Percentiles rank a stretch among this genome's conserved stretches.
Evolutionary conservation across 1,140 invertebrate genomes (phyloP).

Genomic region (Babylonia areolata): DNA sequence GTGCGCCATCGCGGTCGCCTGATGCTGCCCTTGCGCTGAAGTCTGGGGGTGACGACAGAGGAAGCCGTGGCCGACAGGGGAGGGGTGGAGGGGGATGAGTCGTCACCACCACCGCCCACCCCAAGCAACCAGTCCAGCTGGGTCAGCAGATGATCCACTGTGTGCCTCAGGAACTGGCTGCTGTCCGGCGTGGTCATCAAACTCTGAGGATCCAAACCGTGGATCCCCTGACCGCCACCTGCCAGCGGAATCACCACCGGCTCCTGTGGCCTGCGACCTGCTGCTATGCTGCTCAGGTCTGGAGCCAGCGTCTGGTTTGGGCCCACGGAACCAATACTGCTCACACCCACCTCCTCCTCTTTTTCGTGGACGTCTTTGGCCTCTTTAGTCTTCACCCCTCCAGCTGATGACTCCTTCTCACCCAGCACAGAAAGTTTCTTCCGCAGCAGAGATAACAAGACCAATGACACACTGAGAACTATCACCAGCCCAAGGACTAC

Average conservation of each 20-base stretch:
- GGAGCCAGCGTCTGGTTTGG: background rate
- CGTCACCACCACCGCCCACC: background rate
- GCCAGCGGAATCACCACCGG: background rate
- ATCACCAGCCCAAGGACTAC: background rate
- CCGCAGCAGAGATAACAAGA: background rate
- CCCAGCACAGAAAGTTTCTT: background rate
- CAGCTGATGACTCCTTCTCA: background rate
- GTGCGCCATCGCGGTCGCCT: slow-evolving; percentile 34
- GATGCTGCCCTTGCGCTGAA: slow-evolving; percentile 23
- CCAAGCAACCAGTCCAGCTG: slow-evolving; percentile 28
- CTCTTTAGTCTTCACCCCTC: background rate
- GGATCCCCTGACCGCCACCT: too few relatives aligned
- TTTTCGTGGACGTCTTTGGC: background rate
- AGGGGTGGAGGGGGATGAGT: background rate
- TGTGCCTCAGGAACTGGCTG: background rate
- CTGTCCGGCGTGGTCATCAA: background rate
- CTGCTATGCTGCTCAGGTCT: background rate
- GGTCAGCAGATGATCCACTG: slow-evolving; percentile 2
- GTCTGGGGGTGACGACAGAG: slow-evolving; percentile 26
- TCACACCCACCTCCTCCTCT: background rate
- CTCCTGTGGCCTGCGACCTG: too few relatives aligned
- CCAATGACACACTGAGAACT: background rate
- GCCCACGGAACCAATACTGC: background rate
- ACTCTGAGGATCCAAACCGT: background rate
- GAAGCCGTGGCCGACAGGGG: background rate